phyloP scores from a whole-genome alignment of 2,113 vertebrate genomes.

The Carassius carassius region DNA sequence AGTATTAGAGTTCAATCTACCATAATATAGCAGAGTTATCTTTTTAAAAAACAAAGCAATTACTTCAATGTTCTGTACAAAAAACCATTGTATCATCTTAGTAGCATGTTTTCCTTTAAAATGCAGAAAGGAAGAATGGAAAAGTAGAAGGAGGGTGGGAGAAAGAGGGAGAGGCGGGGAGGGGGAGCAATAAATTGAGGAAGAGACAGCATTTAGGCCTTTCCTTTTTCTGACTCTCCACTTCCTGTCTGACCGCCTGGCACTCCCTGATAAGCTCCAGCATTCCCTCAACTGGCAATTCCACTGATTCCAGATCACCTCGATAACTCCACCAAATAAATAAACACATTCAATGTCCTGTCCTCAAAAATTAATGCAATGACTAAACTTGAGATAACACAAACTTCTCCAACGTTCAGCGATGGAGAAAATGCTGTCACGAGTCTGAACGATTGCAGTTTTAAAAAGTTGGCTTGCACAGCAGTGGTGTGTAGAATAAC shows the following conservation, averaged over 20 bases:
- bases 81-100: neutral
- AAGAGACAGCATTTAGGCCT: constrained; percentile 57
- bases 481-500: neutral
- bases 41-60: too few species aligned
- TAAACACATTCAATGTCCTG: constrained; percentile 57
- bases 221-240: constrained; percentile 71
- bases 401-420: neutral
- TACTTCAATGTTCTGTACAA: neutral
- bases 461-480: neutral
- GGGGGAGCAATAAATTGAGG: constrained; percentile 43
- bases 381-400: neutral
- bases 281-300: constrained; percentile 61
- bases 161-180: constrained; percentile 45
- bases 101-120: neutral
- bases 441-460: constrained; percentile 21
- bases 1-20: neutral
- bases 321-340: constrained; percentile 69
- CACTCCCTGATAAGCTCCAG: constrained; percentile 74
- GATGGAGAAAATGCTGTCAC: constrained; percentile 5
- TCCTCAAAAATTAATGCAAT: neutral
- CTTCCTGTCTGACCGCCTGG: constrained; percentile 75
- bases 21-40: neutral
- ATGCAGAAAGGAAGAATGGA: constrained; percentile 39
- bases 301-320: constrained; percentile 63
- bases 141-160: neutral